Evolutionary conservation across 1,140 invertebrate species (phyloP), one percentile per base, ranked within the genome.

Genomic region (Melitaea cinxia): DNA sequence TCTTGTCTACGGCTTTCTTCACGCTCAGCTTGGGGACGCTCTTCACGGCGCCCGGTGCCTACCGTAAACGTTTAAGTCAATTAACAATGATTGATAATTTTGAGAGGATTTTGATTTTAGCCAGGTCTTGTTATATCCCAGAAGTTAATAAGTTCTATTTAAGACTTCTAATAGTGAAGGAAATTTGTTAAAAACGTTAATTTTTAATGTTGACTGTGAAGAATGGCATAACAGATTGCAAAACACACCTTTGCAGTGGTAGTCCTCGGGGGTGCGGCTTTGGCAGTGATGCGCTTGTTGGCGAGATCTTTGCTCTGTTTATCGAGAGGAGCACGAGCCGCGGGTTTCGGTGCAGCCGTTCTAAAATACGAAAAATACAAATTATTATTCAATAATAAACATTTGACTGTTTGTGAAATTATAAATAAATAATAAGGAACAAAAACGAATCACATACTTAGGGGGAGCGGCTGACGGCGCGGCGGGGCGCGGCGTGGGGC

Each of bases 291-390:
- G 57, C 85, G 72, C 65, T 87, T 78, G 76, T 85, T 89, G 12
- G 73, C 74, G 60, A 88, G 86, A 57, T 88, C 85, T 62, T 87
- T 85, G 55, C 78, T 82, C 60, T 86, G 88, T 58, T 91, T 92
- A 62, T 82, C 85, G 12, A 85, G 73, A 12, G 91, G 78, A 1
- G 76, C 72, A 5, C 78, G 80, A n/a, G 75, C 52, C 26, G 78
- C 62, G 21, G 73, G 72, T 50, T 68, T 75, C 10, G 88, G 72
- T 9, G 76, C 77, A 72, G 83, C 72, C 15, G 82, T 55, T 28
- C 81, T 80, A 30, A 17, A 57, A 65, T 67, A 49, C 70, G 57
- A 28, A 4, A 28, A 28, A 28, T 28, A 28, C 7, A 4, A 4
- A 28, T 4, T 28, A 4, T 28, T 28, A 28, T 28, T 28, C 3